Evolutionary conservation across 2,888 invertebrate species (phyloP).

Genomic region (Sussaba pulchella): DNA sequence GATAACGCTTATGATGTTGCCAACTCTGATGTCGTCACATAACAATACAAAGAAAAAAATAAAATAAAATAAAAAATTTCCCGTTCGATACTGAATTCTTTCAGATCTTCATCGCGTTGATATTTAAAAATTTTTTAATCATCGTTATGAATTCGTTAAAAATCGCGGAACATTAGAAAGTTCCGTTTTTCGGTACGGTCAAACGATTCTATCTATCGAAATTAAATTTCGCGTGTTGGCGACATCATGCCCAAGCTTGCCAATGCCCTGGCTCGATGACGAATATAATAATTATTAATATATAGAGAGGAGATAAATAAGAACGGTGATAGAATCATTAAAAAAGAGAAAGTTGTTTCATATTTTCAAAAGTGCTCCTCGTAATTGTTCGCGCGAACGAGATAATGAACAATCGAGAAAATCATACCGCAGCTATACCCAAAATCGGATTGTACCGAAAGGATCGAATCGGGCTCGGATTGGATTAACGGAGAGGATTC

Average conservation of each 20-base stretch:
- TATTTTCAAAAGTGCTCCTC: conserved; percentile 79
- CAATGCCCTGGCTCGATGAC: conserved; percentile 94
- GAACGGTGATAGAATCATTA: conserved; percentile 61
- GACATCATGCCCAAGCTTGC: conserved; percentile 87
- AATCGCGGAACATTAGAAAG: conserved; percentile 10
- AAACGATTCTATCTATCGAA: too few relatives aligned
- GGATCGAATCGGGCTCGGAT: conserved; percentile 33
- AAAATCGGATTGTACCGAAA: conserved; percentile 72
- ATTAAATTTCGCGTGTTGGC: conserved; percentile 80
- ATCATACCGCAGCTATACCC: conserved; percentile 83
- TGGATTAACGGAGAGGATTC: conserved; percentile 47
- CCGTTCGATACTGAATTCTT: too few relatives aligned
- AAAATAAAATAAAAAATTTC: conserved; percentile 37
- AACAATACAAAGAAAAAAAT: conserved; percentile 9
- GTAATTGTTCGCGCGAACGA: conserved; percentile 76
- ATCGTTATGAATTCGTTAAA: too few relatives aligned
- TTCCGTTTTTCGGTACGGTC: too few relatives aligned
- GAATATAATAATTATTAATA: conserved; percentile 67
- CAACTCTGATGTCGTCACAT: conserved; percentile 77
- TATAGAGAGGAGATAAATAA: conserved; percentile 62
- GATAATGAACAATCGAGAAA: conserved; percentile 77
- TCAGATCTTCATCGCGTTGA: too few relatives aligned
- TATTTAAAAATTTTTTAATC: too few relatives aligned
- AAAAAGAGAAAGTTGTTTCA: conserved; percentile 76
- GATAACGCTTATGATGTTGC: conserved; percentile 84